phyloP scores from a whole-genome alignment of 2,888 invertebrate genomes.

The Poecilobothrus nobilitatus region DNA sequence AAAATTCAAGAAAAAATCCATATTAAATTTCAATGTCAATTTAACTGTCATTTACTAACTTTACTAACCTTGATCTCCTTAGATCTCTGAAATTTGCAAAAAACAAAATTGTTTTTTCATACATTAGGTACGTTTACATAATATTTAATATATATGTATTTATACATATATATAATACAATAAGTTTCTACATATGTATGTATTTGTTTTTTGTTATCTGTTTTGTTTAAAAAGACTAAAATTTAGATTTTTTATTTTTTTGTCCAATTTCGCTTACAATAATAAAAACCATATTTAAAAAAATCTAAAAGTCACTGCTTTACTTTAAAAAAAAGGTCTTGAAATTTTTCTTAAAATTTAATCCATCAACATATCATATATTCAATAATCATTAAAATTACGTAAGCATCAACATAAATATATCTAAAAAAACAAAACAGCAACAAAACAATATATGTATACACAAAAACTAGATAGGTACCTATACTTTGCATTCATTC shows the following conservation, averaged over 20 bases:
- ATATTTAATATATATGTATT: too few species aligned
- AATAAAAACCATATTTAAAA: background rate
- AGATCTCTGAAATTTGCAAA: background rate
- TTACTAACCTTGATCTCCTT: background rate
- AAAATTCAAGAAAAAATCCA: background rate
- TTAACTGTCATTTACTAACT: background rate
- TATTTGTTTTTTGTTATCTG: background rate
- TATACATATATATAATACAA: background rate
- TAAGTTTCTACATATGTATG: too few species aligned
- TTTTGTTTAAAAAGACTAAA: background rate
- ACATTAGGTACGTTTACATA: too few species aligned
- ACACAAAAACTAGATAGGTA: too few species aligned
- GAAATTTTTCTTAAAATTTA: background rate
- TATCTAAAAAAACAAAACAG: too few species aligned
- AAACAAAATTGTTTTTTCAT: background rate
- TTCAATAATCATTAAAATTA: background rate
- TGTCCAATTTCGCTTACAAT: background rate
- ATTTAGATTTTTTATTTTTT: background rate
- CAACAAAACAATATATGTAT: too few species aligned
- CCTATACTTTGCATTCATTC: too few species aligned
- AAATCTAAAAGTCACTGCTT: background rate
- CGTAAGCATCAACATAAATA: background rate
- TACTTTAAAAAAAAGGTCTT: background rate
- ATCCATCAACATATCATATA: background rate
- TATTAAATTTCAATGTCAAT: slow-evolving; percentile 1